These are phyloP conservation scores for Oxyura jamaicensis DNA, from an alignment of 2,113 vertebrate genomes.

Conservation along the genomic window DNA sequence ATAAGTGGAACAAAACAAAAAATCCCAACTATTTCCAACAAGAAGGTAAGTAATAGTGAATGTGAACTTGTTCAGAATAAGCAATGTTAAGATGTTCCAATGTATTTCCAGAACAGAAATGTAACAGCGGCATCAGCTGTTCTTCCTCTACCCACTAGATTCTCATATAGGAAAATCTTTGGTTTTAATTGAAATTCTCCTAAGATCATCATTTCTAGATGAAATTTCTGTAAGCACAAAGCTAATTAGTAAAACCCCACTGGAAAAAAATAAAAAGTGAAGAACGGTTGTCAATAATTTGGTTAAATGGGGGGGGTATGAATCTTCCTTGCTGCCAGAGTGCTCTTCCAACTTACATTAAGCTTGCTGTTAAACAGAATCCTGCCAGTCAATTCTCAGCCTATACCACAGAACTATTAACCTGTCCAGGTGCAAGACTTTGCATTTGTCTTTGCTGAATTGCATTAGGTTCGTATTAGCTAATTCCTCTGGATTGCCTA, in stretches of 20 bases:
- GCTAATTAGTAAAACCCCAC: not conserved
- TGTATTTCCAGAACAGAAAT: not conserved
- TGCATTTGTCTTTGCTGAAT: not conserved
- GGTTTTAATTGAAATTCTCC: not conserved
- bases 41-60: not conserved
- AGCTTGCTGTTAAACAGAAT: not conserved
- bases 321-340: not conserved
- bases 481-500: not conserved
- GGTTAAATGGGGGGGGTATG: not conserved
- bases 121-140: no score
- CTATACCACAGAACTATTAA: not conserved
- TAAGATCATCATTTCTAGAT: not conserved
- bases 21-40: not conserved
- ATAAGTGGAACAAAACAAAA: not conserved
- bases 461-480: not conserved
- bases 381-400: not conserved
- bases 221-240: conserved; percentile 4
- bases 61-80: not conserved
- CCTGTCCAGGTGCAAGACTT: not conserved
- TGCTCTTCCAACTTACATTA: not conserved
- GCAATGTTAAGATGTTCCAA: not conserved
- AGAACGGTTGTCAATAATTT: not conserved
- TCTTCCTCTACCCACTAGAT: no score
- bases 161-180: not conserved
- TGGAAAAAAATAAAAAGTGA: not conserved